Evolutionary conservation across 37 sponge, comb jelly and placozoan species (phyloP).

Genomic region (Beroe ovata): DNA sequence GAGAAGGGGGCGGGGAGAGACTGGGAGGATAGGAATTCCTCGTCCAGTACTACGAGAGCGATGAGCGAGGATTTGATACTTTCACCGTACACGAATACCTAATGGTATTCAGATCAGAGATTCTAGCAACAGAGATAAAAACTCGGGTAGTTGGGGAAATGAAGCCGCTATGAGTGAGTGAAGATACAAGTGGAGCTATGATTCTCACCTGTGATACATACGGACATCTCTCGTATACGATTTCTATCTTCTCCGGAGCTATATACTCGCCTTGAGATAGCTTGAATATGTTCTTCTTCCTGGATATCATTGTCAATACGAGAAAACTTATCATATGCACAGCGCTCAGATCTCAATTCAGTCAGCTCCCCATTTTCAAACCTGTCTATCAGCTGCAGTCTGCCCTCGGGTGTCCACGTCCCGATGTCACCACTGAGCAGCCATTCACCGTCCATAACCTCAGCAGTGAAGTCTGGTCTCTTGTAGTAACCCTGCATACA

Average conservation of each 20-base stretch:
- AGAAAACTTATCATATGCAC: too few species aligned
- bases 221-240: conserved; percentile 49
- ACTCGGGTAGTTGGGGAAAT: too few species aligned
- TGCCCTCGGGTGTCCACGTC: conserved; percentile 24
- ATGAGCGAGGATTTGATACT: conserved; percentile 34
- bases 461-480: not conserved
- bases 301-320: too few species aligned
- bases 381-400: conserved; percentile 58
- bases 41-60: conserved; percentile 26
- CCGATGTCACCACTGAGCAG: conserved; percentile 68
- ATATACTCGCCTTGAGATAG: conserved; percentile 64
- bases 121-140: too few species aligned
- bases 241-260: conserved; percentile 66
- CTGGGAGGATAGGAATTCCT: not conserved
- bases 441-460: conserved; percentile 61
- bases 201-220: conserved; percentile 11
- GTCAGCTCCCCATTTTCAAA: too few species aligned
- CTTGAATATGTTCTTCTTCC: conserved; percentile 64
- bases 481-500: conserved; percentile 53
- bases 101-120: too few species aligned
- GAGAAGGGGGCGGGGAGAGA: not conserved
- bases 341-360: too few species aligned
- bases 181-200: too few species aligned
- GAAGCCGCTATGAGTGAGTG: too few species aligned
- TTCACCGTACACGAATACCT: conserved; percentile 68